Evolutionary conservation across 2,888 invertebrate genomes (phyloP).

Genomic region (Chelonus formosanus): DNA sequence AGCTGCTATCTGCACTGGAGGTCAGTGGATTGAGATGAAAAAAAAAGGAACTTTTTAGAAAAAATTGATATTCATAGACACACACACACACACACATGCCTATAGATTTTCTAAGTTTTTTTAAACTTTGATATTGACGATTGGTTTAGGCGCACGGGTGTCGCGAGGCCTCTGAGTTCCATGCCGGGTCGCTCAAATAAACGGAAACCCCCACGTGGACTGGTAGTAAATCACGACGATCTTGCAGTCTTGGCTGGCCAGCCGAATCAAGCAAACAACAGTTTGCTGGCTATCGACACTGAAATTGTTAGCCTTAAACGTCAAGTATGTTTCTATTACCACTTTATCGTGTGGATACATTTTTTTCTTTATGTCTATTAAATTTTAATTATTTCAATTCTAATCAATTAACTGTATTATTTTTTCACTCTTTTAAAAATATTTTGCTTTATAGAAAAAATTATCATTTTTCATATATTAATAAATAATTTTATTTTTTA

Average conservation of each 20-base stretch:
- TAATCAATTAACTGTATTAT: background rate
- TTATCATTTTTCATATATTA: constrained; percentile 29
- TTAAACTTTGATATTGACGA: constrained; percentile 20
- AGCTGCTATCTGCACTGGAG: constrained; percentile 89
- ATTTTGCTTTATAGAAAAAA: constrained; percentile 20
- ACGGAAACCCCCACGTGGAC: constrained; percentile 93
- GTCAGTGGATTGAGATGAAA: constrained; percentile 68
- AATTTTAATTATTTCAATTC: constrained; percentile 16
- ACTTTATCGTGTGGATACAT: constrained; percentile 61
- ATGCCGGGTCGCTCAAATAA: constrained; percentile 68
- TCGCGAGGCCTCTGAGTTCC: constrained; percentile 66
- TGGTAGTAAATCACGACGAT: constrained; percentile 98
- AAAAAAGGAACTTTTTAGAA: constrained; percentile 35
- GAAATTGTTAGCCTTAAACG: constrained; percentile 94
- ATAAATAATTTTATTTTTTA: constrained; percentile 61
- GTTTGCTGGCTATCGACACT: constrained; percentile 91
- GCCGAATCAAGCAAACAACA: constrained; percentile 72
- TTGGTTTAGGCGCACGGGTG: constrained; percentile 67
- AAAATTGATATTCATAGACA: constrained; percentile 13
- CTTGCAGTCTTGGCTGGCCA: constrained; percentile 89
- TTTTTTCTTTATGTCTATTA: constrained; percentile 48
- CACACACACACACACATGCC: background rate
- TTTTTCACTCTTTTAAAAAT: constrained; percentile 9
- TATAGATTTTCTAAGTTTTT: constrained; percentile 10
- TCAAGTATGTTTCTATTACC: constrained; percentile 79